phyloP scores from a whole-genome alignment of 2,113 vertebrate genomes.

The Mormyrus lacerda region DNA sequence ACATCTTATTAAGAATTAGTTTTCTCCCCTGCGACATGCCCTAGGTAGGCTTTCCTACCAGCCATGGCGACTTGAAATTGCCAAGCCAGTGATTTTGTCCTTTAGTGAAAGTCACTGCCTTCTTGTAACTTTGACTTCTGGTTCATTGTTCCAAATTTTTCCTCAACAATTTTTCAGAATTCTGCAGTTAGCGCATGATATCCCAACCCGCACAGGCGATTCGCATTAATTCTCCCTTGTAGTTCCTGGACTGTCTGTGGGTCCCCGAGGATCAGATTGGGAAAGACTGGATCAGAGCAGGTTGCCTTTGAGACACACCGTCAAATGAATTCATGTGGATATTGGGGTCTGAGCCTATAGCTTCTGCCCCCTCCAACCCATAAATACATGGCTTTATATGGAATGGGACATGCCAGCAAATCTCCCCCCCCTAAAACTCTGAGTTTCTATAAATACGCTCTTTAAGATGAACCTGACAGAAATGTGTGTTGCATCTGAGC shows the following conservation, averaged over 20 bases:
- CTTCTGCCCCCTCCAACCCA: neutral
- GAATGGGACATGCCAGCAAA: neutral
- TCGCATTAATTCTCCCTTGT: neutral
- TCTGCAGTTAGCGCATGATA: too few relatives aligned
- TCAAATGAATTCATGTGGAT: neutral
- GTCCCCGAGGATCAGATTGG: neutral
- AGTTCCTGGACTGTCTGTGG: neutral
- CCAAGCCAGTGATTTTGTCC: slow-evolving; percentile 42
- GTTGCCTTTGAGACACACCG: neutral
- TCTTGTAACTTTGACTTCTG: slow-evolving; percentile 53
- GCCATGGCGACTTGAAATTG: slow-evolving; percentile 50
- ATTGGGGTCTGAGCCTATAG: neutral
- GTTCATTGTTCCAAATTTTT: slow-evolving; percentile 53
- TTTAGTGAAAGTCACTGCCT: slow-evolving; percentile 47
- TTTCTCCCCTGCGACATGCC: slow-evolving; percentile 41
- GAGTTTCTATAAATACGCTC: neutral
- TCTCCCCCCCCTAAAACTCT: neutral
- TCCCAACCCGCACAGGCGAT: neutral
- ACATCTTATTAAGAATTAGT: slow-evolving; percentile 57
- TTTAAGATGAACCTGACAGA: neutral
- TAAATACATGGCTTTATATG: neutral
- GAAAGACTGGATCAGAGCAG: neutral
- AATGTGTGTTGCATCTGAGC: neutral
- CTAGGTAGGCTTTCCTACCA: slow-evolving; percentile 26
- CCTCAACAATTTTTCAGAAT: slow-evolving; percentile 58